Evolutionary conservation across 1,140 invertebrate species (phyloP).

Genomic region (Drosophila tristis): DNA sequence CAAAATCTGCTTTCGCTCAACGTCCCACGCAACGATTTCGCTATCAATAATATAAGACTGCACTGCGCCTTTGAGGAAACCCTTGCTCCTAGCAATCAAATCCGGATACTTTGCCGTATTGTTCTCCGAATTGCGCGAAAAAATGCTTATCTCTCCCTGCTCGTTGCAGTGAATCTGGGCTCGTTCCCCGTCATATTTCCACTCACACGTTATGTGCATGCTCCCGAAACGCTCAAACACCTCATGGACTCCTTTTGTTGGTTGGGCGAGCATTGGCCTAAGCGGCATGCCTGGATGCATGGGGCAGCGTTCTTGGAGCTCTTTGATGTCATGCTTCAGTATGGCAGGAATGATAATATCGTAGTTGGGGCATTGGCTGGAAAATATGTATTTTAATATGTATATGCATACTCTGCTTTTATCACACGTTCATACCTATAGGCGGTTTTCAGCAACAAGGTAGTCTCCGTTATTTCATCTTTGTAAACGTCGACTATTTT

Average conservation of each 20-base stretch:
- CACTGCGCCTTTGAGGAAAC: slow-evolving; percentile 87
- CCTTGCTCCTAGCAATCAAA: slow-evolving; percentile 91
- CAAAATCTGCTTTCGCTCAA: slow-evolving; percentile 94
- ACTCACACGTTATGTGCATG: slow-evolving; percentile 98
- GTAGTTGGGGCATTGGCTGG: slow-evolving; percentile 98
- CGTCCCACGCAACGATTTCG: slow-evolving; percentile 99
- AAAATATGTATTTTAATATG: neutral
- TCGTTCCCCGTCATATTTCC: slow-evolving; percentile 99
- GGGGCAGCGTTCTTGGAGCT: slow-evolving; percentile 92
- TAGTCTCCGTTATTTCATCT: slow-evolving; percentile 90
- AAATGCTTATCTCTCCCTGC: slow-evolving; percentile 91
- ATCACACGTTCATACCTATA: slow-evolving; percentile 90
- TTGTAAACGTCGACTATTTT: slow-evolving; percentile 87
- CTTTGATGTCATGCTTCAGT: slow-evolving; percentile 91
- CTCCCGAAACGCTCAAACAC: slow-evolving; percentile 96
- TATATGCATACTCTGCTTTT: neutral
- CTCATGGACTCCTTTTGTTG: slow-evolving; percentile 96
- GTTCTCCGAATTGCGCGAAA: slow-evolving; percentile 98
- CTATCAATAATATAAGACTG: slow-evolving; percentile 96
- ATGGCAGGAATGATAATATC: slow-evolving; percentile 93
- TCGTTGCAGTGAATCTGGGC: slow-evolving; percentile 95
- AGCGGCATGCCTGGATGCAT: slow-evolving; percentile 97
- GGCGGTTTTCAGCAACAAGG: slow-evolving; percentile 94
- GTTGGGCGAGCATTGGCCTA: slow-evolving; percentile 99
- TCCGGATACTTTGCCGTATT: slow-evolving; percentile 99